phyloP scores from a whole-genome alignment of 1,140 invertebrate genomes.

The Mizuhopecten yessoensis region DNA sequence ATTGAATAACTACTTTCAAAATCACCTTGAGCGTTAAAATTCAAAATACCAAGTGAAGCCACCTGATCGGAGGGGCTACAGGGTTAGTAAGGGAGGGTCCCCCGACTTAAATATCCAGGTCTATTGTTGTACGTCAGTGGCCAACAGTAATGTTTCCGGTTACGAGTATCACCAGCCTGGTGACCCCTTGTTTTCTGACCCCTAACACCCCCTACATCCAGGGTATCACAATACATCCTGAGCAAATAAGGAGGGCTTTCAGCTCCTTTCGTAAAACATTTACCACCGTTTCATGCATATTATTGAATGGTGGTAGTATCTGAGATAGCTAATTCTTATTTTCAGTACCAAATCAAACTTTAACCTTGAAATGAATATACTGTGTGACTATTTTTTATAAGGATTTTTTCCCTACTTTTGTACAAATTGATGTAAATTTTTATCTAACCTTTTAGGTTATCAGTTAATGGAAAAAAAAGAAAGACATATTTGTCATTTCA shows the following conservation, averaged over 20 bases:
- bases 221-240: background rate
- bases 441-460: background rate
- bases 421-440: background rate
- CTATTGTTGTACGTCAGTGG: background rate
- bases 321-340: no score
- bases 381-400: no score
- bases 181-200: conserved; percentile 1
- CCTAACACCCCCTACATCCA: background rate
- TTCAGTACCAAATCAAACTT: no score
- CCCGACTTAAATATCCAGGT: background rate
- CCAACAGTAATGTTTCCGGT: conserved; percentile 24
- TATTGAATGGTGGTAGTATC: no score
- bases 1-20: background rate
- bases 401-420: no score
- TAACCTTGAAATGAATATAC: no score
- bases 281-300: no score
- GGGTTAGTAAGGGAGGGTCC: background rate
- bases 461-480: background rate
- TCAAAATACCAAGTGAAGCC: background rate
- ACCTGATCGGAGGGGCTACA: background rate
- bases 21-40: background rate
- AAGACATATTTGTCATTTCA: background rate
- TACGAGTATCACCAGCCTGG: background rate
- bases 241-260: background rate
- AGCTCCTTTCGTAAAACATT: no score